Percentiles rank a stretch among this genome's conserved stretches.
Evolutionary conservation across 2,888 invertebrate species (phyloP).

Genomic region (Pediacus dermestoides): DNA sequence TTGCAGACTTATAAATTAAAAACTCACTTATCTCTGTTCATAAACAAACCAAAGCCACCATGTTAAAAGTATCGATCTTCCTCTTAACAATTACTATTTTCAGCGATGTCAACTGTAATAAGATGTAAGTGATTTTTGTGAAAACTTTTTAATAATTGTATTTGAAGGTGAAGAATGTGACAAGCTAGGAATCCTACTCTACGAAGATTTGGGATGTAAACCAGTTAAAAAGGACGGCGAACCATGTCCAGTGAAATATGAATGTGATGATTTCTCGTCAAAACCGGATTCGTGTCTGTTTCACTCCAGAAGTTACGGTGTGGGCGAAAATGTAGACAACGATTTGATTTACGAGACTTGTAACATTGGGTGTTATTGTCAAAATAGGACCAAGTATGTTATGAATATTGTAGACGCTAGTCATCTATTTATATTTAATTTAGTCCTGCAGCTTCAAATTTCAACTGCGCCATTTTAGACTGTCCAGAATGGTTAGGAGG

Average conservation of each 20-base stretch:
- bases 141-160: too few relatives aligned
- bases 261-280: background rate
- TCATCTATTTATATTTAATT: too few relatives aligned
- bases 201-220: conserved; percentile 10
- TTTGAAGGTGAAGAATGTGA: conserved; percentile 6
- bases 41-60: too few relatives aligned
- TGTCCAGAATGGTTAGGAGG: conserved; percentile 3
- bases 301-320: background rate
- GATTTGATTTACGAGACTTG: conserved; percentile 7
- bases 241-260: conserved; percentile 4
- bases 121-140: too few relatives aligned
- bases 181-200: conserved; percentile 2
- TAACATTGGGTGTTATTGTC: conserved; percentile 2
- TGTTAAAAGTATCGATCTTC: too few relatives aligned
- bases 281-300: conserved; percentile 1
- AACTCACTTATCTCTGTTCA: too few relatives aligned
- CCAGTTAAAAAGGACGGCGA: background rate
- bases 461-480: background rate
- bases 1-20: too few relatives aligned
- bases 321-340: conserved; percentile 3
- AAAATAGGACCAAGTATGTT: too few relatives aligned
- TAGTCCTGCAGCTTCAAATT: background rate
- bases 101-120: too few relatives aligned
- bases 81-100: too few relatives aligned
- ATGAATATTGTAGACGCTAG: too few relatives aligned